Conservation (phyloP, 1,140 invertebrate species). For the Drosophila chauvacae region DNA sequence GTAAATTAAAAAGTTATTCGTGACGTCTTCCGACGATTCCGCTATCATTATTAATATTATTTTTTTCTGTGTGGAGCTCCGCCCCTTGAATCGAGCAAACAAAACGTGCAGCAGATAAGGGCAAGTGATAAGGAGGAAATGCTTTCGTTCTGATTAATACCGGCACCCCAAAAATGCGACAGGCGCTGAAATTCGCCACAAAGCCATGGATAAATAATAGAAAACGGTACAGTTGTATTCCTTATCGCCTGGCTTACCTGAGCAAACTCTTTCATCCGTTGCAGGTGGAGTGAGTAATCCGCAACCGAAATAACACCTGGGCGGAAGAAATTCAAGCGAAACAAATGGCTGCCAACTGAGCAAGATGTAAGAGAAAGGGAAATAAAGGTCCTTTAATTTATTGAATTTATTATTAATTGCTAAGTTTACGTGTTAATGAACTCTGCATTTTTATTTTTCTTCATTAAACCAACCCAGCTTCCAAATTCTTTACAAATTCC, state of each 20-base stretch:
- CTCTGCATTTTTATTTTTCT: not conserved
- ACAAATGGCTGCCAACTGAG: conserved; percentile 1
- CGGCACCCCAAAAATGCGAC: conserved; percentile 5
- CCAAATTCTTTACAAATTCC: not conserved
- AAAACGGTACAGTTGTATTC: conserved; percentile 34
- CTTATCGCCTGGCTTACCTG: conserved; percentile 22
- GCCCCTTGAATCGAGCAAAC: conserved; percentile 39
- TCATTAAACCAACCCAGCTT: not conserved
- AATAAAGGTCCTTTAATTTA: conserved; percentile 3
- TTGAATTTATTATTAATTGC: conserved; percentile 7
- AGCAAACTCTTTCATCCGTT: conserved; percentile 15
- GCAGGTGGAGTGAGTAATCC: conserved; percentile 35
- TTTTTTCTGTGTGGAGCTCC: conserved; percentile 16
- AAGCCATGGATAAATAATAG: conserved; percentile 16
- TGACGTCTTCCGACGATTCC: conserved; percentile 54
- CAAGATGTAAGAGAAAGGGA: not conserved
- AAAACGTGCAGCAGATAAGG: conserved; percentile 64
- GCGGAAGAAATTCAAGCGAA: conserved; percentile 29
- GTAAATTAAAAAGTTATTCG: conserved; percentile 64
- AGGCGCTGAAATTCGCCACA: conserved; percentile 14
- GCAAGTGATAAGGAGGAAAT: conserved; percentile 30
- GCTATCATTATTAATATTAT: conserved; percentile 25
- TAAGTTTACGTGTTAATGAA: conserved; percentile 1
- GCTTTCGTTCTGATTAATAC: conserved; percentile 20
- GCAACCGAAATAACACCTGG: conserved; percentile 39